These are phyloP conservation scores for Chrysolina americana DNA, from an alignment of 2,888 invertebrate species.

Conservation along the genomic window DNA sequence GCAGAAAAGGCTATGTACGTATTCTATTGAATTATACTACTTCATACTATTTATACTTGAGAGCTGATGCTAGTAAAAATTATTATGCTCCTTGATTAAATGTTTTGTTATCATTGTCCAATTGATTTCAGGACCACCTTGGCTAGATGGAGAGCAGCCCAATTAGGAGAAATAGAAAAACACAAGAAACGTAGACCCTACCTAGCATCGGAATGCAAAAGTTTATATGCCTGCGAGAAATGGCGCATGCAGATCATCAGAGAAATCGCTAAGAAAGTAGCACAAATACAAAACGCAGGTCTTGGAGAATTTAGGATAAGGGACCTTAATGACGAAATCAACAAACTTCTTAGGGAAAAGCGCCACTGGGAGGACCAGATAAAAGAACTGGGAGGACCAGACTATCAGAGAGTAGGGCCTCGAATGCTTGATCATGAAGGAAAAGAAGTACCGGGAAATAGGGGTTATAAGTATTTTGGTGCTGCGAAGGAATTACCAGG, in stretches of 20 bases:
- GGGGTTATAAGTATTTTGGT: slow-evolving; percentile 99
- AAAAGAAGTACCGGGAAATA: slow-evolving; percentile 96
- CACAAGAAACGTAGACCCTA: slow-evolving; percentile 92
- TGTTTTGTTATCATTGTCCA: background rate
- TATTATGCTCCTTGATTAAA: background rate
- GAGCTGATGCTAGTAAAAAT: too few relatives aligned
- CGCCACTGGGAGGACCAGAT: slow-evolving; percentile 99
- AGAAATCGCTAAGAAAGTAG: slow-evolving; percentile 98
- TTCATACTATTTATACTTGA: too few relatives aligned
- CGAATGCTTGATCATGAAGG: slow-evolving; percentile 93
- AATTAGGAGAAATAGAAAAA: slow-evolving; percentile 89
- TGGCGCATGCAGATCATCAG: slow-evolving; percentile 97
- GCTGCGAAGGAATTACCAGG: slow-evolving; percentile 98
- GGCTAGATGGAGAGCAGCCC: slow-evolving; percentile 98
- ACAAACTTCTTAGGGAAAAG: slow-evolving; percentile 95
- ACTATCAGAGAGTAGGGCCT: slow-evolving; percentile 92
- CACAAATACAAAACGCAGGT: slow-evolving; percentile 99
- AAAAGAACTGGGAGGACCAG: slow-evolving; percentile 94
- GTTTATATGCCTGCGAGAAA: slow-evolving; percentile 93
- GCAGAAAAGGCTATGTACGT: slow-evolving; percentile 48
- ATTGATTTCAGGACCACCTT: slow-evolving; percentile 87
- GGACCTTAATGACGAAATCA: slow-evolving; percentile 99
- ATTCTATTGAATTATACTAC: too few relatives aligned
- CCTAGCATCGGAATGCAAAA: slow-evolving; percentile 94
- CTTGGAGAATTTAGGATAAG: slow-evolving; percentile 98